phyloP scores from a whole-genome alignment of 1,140 invertebrate species.

The Leptopilina boulardi region DNA sequence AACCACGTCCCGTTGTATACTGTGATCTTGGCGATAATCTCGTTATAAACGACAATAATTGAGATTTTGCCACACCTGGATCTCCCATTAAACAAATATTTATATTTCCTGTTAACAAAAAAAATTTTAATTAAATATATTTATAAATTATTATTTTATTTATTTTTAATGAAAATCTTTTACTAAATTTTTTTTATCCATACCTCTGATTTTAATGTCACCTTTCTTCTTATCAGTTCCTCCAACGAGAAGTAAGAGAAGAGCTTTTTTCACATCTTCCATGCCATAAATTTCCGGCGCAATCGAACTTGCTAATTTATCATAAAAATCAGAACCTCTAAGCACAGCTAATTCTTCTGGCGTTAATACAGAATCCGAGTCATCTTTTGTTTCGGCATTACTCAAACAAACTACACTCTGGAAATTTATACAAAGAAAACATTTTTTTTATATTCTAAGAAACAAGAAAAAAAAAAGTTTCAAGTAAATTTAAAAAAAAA shows the following conservation, averaged over 20 bases:
- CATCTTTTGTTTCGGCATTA: constrained; percentile 88
- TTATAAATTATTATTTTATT: background rate
- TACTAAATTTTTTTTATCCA: constrained; percentile 1
- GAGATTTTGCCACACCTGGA: constrained; percentile 99
- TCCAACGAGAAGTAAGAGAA: constrained; percentile 95
- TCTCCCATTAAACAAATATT: constrained; percentile 99
- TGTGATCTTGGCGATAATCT: constrained; percentile 93
- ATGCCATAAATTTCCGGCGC: constrained; percentile 99
- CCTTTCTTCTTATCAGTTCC: constrained; percentile 93
- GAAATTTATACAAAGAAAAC: constrained; percentile 53
- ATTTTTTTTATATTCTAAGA: too few relatives aligned
- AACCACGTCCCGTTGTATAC: constrained; percentile 98
- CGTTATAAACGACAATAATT: constrained; percentile 96
- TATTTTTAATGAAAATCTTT: background rate
- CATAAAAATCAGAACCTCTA: constrained; percentile 93
- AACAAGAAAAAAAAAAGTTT: too few relatives aligned
- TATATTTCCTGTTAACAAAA: constrained; percentile 85
- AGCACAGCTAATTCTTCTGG: constrained; percentile 87
- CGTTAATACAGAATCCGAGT: constrained; percentile 83
- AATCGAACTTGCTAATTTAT: constrained; percentile 92
- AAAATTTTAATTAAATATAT: constrained; percentile 10
- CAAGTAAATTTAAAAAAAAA: too few relatives aligned
- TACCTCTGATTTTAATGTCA: constrained; percentile 89
- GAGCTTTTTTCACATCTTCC: constrained; percentile 98
- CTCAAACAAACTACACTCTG: constrained; percentile 86